phyloP scores from a whole-genome alignment of 2,797 vertebrate species.

The Ficedula albicollis region DNA sequence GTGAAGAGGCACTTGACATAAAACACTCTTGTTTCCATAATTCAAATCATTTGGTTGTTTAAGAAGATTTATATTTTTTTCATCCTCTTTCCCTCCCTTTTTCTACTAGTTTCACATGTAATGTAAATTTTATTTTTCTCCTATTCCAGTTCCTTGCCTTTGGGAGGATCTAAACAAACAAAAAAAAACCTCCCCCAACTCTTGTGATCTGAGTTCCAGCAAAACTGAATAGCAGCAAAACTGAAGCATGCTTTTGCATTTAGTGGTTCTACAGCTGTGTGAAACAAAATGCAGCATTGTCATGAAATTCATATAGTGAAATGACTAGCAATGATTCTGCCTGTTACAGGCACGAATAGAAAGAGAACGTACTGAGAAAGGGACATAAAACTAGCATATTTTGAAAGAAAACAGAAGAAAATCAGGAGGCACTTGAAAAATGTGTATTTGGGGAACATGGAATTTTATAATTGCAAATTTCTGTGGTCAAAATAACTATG shows the following conservation, averaged over 20 bases:
- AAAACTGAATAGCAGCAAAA: not conserved
- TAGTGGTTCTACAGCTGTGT: not conserved
- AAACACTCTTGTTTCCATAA: slow-evolving; percentile 42
- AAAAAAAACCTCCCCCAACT: not conserved
- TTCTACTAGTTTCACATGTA: not conserved
- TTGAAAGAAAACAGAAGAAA: not conserved
- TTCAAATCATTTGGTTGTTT: slow-evolving; percentile 11
- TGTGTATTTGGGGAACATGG: not conserved
- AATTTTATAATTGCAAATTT: not conserved
- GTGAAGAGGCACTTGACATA: slow-evolving; percentile 74
- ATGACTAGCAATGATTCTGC: not conserved
- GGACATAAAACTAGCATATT: not conserved
- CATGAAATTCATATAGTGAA: not conserved
- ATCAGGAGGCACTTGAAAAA: not conserved
- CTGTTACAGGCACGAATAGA: not conserved
- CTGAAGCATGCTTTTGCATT: not conserved
- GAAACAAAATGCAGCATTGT: not conserved
- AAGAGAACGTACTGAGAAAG: not conserved
- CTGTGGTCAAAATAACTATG: not conserved
- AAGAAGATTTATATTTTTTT: slow-evolving; percentile 28
- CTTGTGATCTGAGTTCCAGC: not conserved
- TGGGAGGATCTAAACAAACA: not conserved
- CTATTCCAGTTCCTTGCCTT: not conserved
- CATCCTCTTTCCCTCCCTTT: not conserved
- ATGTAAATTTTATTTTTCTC: not conserved